phyloP scores from a whole-genome alignment of 2,888 invertebrate species.

The Polyploca ridens region DNA sequence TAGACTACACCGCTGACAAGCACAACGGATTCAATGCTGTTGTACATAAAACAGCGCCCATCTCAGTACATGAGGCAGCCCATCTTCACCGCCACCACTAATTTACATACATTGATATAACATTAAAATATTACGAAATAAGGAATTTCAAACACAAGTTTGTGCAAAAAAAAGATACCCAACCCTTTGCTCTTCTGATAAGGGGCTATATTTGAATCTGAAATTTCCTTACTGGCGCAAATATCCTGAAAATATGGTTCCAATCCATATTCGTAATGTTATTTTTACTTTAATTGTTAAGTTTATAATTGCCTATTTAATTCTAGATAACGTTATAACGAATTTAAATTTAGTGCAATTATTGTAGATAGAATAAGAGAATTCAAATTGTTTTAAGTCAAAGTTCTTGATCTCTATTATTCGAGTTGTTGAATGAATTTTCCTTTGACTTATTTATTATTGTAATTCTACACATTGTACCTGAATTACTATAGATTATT shows the following conservation, averaged over 20 bases:
- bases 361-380: background rate
- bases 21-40: slow-evolving; percentile 81
- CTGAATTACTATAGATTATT: background rate
- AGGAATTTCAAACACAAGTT: background rate
- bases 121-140: background rate
- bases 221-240: no score
- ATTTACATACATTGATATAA: background rate
- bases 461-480: slow-evolving; percentile 2
- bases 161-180: no score
- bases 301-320: slow-evolving; percentile 11
- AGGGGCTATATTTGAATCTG: no score
- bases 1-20: slow-evolving; percentile 81
- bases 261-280: no score
- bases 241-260: background rate
- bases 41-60: slow-evolving; percentile 76
- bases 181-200: no score
- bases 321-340: background rate
- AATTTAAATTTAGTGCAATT: background rate
- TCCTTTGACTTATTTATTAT: slow-evolving; percentile 1
- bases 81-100: slow-evolving; percentile 50
- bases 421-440: background rate
- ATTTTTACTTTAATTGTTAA: slow-evolving; percentile 1
- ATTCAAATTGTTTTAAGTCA: slow-evolving; percentile 6
- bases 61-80: slow-evolving; percentile 70
- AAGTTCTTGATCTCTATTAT: background rate